Evolutionary conservation across 2,113 vertebrate species (phyloP), one percentile per base, ranked within the genome.

Genomic region (Bambusicola thoracicus): DNA sequence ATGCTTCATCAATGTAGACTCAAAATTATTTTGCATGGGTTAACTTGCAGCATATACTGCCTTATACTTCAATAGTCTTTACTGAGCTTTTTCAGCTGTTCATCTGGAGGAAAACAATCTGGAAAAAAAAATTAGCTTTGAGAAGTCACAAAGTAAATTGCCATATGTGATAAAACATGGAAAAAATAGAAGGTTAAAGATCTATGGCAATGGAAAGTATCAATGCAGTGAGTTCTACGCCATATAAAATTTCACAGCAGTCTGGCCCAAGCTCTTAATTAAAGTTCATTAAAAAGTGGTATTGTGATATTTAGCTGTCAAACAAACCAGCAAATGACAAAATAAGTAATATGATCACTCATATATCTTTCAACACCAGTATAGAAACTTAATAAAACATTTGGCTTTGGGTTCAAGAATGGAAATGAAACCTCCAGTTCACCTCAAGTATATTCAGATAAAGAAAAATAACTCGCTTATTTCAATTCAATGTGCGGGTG

Each of bases 401-500:
- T 46, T 40, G 81, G 75, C 7, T 90, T 96, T 73, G 43, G 24
- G 12, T 79, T 93, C 49, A 63, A 16, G 34, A 81, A 22, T 46
- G 30, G 79, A 91, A 85, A 70, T 30, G 7, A 85, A 89, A 41
- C 49, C 40, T 79, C 22, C 55, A 80, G 41, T 90, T 48, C 38
- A 92, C 25, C 44, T 92, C 70, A 73, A 91, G 70, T 6, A 46
- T 24, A 89, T 73, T 51, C 48, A 66, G 22, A 89, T 91, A 72
- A 93, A 90, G 51, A 7, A 88, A 92, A 91, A 72, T 70, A 94
- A 87, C 55, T 75, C 32, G 70, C 65, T 78, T 87, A 88, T 87
- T 93, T 80, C 32, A 85, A 62, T 93, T 92, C 36, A 25, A 82
- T 87, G 20, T 21, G 21, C 24, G 17, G 53, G 14, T 91, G 30